Evolutionary conservation across 2,797 vertebrate genomes (phyloP), one percentile per base, ranked within the genome.

Genomic region (Oryzias sinensis): DNA sequence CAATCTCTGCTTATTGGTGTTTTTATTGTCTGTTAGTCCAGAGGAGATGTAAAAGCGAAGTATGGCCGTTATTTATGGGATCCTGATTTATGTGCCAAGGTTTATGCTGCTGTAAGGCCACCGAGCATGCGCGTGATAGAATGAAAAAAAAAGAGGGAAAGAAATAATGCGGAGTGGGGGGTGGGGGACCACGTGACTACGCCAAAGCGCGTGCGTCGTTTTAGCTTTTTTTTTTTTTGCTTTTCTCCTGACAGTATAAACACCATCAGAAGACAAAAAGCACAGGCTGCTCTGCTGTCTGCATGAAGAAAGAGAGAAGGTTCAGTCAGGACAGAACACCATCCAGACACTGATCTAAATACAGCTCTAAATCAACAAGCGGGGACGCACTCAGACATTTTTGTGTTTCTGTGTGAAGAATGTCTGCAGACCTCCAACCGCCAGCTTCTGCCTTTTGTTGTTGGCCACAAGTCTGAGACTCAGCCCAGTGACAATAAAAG

Each of bases 1-100:
- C 82, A 87, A 85, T 88, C 86, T 86, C 77, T 77, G 69, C 76
- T 89, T 82, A 86, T 88, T 87, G 85, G 76, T 84, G 80, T 83
- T 89, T 90, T 90, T 88, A 90, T 90, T 87, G 87, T 87, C 85
- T 88, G 87, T 85, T 84, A 85, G 87, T 89, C 80, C 80, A 86
- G 76, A 75, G 68, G 75, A 84, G 85, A 87, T 89, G 83, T 88
- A 82, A 86, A 82, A 74, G 83, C 33, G 84, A 88, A 86, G 82
- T 76, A 56, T 49, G 55, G 70, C 62, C 65, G 70, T 89, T 89
- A 89, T 90, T 90, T 89, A 90, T 85, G 79, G 76, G 68, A 65
- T 57, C 11, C 56, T 87, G 87, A 90, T 89, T 89, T 89, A 90
- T 87, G 86, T 71, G 58, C 53, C 4, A 79, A 80, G 65, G 80